phyloP scores from a whole-genome alignment of 2,113 vertebrate genomes.

The Nicator chloris region DNA sequence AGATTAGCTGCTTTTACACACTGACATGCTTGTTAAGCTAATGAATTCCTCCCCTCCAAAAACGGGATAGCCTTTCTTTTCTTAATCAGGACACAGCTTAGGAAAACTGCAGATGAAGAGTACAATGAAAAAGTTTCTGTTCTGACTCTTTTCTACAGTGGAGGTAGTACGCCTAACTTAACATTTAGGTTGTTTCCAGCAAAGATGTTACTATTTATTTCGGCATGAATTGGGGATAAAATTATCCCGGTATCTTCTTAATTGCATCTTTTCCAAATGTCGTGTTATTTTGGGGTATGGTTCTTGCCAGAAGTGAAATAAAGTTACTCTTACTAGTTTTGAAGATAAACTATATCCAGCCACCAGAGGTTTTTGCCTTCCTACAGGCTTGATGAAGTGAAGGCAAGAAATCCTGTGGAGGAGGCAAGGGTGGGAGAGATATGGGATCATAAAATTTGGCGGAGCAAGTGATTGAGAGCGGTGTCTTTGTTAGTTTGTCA shows the following conservation, averaged over 20 bases:
- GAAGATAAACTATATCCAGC: neutral
- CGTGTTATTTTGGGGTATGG: neutral
- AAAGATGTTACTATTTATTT: neutral
- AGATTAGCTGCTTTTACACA: neutral
- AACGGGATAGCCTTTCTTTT: neutral
- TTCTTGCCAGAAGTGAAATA: neutral
- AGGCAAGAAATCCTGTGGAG: neutral
- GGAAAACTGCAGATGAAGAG: neutral
- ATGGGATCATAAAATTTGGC: neutral
- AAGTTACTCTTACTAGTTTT: neutral
- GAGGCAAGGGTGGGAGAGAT: neutral
- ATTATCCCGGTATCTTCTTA: neutral
- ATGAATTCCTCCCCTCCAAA: neutral
- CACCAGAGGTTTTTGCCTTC: neutral
- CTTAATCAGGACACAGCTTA: neutral
- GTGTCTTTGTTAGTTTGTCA: conserved; percentile 1
- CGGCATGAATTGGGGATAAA: neutral
- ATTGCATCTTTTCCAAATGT: neutral
- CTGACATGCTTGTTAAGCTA: neutral
- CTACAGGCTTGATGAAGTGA: neutral
- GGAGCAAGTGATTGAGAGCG: neutral
- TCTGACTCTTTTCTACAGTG: neutral
- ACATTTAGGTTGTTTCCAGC: neutral
- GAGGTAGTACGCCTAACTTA: neutral
- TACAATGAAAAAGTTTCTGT: neutral